Base-by-base conservation (phyloP, 1,140 invertebrate species). In the Orchesella cincta region DNA sequence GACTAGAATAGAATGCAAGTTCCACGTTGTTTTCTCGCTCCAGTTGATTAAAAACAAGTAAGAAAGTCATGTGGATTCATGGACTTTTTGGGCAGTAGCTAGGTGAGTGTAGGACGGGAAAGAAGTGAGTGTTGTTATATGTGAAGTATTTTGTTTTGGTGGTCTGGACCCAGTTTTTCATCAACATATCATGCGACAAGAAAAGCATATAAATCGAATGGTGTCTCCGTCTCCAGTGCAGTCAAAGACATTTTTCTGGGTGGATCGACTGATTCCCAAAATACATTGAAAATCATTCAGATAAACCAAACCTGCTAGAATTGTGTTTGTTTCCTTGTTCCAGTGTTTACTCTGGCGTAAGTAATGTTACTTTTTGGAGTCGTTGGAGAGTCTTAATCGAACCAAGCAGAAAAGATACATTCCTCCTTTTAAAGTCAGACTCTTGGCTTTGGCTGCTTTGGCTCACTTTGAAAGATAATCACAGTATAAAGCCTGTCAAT, bases 401-500 rank as follows among this genome's bases (percentile, higher is more conserved):
- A 18, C 54, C 26, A 62, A n/a, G 8, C 5, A n/a, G 16, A 62
- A 28, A 28, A n/a, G 23, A 46, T 20, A 12, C 8, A 46, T 46
- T 46, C 39, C 8, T 46, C 39, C 20, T 8, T 46, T 20, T 46
- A 12, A 46, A 46, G 20, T 12, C 8, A 46, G 20, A 46, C 20
- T 12, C 8, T 12, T 46, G 39, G 39, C 8, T 46, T 20, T 46
- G 8, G 39, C 20, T 46, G 62, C 33, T 26, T 67, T 67, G 29
- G 62, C 62, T 67, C 62, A 67, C 62, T 67, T 33, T 8, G 33
- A 29, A 23, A 67, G 62, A 67, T 67, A 67, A 67, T 67, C 62
- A 67, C 62, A 67, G 62, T 31, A 67, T 67, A 67, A 67, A 67
- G 62, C 5, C 31, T 67, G 62, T 67, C 62, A 67, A 67, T 67